These are phyloP conservation scores for Lasioglossum zephyrum DNA, from an alignment of 2,888 invertebrate genomes.

Conservation along the genomic window DNA sequence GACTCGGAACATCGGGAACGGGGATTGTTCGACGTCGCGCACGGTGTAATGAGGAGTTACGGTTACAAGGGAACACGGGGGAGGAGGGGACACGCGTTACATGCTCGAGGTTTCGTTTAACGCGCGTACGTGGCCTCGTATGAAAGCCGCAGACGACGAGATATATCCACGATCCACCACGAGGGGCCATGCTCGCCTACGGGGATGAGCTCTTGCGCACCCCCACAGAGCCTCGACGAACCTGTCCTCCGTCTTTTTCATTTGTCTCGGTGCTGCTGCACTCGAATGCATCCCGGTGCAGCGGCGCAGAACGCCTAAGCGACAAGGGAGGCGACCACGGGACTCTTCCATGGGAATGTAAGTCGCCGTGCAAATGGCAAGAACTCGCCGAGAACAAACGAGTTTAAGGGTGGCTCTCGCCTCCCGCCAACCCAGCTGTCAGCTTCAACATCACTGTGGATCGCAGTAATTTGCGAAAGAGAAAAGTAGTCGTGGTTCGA, in stretches of 20 bases:
- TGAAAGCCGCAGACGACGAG: constrained; percentile 19
- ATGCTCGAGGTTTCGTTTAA: constrained; percentile 8
- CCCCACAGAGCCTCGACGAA: constrained; percentile 19
- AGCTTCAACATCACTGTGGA: neutral
- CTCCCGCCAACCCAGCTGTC: neutral
- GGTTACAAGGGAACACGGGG: neutral
- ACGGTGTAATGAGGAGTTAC: constrained; percentile 9
- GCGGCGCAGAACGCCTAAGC: neutral
- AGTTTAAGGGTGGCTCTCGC: neutral
- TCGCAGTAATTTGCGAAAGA: neutral
- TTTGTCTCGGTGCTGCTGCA: constrained; percentile 28
- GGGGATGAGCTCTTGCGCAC: constrained; percentile 25
- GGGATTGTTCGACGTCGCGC: neutral
- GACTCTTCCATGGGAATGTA: neutral
- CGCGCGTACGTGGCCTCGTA: constrained; percentile 5
- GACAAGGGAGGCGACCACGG: neutral
- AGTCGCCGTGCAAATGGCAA: constrained; percentile 1
- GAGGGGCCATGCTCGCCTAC: neutral
- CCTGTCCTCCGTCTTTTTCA: constrained; percentile 36
- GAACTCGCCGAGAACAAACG: neutral
- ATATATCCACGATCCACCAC: constrained; percentile 23
- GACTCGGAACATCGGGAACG: neutral
- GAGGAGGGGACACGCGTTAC: neutral
- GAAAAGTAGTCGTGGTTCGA: neutral
- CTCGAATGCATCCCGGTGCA: constrained; percentile 14